Conservation (phyloP, 2,797 vertebrate genomes). For the Cryptoprocta ferox region DNA sequence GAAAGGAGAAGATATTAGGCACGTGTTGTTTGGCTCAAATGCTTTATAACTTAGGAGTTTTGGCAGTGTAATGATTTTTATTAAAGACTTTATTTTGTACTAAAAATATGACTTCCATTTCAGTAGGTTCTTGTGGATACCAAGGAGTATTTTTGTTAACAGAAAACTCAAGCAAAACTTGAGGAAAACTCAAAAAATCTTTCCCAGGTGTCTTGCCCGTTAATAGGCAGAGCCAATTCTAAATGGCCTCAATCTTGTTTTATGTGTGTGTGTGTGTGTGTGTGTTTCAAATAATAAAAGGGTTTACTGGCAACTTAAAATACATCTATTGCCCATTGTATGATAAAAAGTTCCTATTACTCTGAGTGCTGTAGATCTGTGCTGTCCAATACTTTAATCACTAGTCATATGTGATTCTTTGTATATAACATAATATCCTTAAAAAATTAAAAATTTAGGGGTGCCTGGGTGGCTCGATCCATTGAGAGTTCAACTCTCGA, state of each 20-base stretch:
- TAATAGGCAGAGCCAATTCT: not conserved
- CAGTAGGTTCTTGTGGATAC: slow-evolving; percentile 6
- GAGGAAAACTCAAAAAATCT: slow-evolving; percentile 11
- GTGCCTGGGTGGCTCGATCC: no score
- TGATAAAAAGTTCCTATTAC: not conserved
- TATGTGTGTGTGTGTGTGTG: not conserved
- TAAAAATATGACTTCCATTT: slow-evolving; percentile 69
- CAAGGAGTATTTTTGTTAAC: slow-evolving; percentile 31
- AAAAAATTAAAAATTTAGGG: not conserved
- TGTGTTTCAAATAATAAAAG: slow-evolving; percentile 25
- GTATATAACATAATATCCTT: not conserved
- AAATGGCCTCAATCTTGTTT: not conserved
- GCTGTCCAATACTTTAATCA: not conserved
- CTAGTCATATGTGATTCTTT: not conserved
- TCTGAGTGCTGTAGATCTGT: not conserved
- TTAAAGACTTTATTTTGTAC: slow-evolving; percentile 69
- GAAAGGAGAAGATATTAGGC: not conserved
- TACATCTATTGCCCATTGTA: not conserved
- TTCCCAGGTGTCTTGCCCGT: not conserved
- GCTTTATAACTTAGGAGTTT: slow-evolving; percentile 50
- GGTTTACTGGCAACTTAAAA: not conserved
- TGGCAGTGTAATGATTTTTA: slow-evolving; percentile 69
- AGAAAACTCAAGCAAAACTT: slow-evolving; percentile 60
- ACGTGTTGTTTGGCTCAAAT: slow-evolving; percentile 36
- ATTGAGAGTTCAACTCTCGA: no score